Base-by-base conservation (phyloP, 1,140 invertebrate species). In the Drosophila busckii region DNA sequence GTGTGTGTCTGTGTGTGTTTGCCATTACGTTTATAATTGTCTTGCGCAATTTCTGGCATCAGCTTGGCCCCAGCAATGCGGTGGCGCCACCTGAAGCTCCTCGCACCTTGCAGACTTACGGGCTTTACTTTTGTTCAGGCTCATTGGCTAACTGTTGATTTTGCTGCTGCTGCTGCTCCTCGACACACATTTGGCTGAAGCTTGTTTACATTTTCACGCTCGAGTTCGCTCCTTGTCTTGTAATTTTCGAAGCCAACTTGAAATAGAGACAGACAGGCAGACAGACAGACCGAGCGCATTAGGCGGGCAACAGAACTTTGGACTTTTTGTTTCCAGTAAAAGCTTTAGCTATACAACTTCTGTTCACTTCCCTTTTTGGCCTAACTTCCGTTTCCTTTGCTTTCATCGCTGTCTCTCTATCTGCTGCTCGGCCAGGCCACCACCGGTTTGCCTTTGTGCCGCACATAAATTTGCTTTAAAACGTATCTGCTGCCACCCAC, bases 101-200 rank as follows among this genome's bases (percentile, higher is more conserved):
- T 37, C 23, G 42, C 41, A 41, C 37, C 46, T 40, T 40, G 46
- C 65, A 73, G 42, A 28, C 31, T 34, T 23, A 54, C 48, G 59
- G 65, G 52, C 48, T 71, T 32, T 55, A 31, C 54, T 68, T 44
- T 45, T 19, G 22, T 45, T 69, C 63, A 80, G 73, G 68, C 75
- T 80, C 75, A 80, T 82, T 82, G 75, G 75, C 75, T 80, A 80
- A 82, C 75, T 80, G 75, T 80, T 80, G 75, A 80, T 75, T 80
- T 80, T 69, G 75, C 52, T 60, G 64, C 12, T 31, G 4, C 6
- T 9, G 9, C 15, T 13, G n/a, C 4, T 23, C 26, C 52, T 40
- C 67, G 73, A 73, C 73, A 80, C 75, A 80, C 75, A 80, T 82
- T 80, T 60, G 59, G 59, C 40, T 58, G 59, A 32, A 40, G 34